Conservation (phyloP, 2,113 vertebrate genomes). For the Bubo scandiacus region DNA sequence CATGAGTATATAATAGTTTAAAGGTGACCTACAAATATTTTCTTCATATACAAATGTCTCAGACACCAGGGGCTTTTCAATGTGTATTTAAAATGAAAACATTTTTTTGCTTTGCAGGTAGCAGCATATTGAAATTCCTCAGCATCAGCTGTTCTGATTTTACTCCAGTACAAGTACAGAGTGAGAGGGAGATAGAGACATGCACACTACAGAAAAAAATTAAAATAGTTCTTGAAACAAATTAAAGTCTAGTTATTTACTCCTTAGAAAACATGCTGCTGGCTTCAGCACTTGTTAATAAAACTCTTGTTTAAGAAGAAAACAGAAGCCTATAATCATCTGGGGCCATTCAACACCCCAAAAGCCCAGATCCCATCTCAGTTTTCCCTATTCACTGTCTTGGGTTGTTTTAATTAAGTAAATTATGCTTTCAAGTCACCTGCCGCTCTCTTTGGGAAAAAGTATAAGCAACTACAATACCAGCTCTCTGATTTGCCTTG, state of each 20-base stretch:
- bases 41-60: neutral
- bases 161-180: neutral
- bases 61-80: neutral
- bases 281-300: neutral
- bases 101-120: neutral
- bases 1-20: neutral
- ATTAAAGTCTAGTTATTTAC: neutral
- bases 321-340: neutral
- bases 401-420: neutral
- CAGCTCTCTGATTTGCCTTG: neutral
- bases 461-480: neutral
- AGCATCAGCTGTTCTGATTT: neutral
- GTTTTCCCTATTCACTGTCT: neutral
- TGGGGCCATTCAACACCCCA: neutral
- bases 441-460: neutral
- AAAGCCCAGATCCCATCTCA: neutral
- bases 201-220: neutral
- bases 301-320: neutral
- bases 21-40: neutral
- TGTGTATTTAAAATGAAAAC: neutral
- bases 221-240: neutral
- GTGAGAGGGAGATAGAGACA: too few relatives aligned
- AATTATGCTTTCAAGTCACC: neutral
- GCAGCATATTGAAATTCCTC: neutral
- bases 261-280: neutral